A percentile compares a stretch with the other conserved stretches of the same genome.
Evolutionary conservation across 2,113 vertebrate species (phyloP).

Genomic region (Ursus arctos): DNA sequence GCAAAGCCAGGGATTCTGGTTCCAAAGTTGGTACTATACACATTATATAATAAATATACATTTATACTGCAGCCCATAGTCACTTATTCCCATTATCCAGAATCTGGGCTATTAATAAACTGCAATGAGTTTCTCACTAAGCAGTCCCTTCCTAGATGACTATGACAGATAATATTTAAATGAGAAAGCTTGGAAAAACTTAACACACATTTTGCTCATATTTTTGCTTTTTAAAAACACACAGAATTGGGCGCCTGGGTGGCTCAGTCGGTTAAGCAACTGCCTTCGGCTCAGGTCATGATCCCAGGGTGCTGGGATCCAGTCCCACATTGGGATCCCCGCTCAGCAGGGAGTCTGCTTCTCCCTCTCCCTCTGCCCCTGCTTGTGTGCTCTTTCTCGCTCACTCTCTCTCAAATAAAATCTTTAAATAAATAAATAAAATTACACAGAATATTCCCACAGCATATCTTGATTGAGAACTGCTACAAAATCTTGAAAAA

Average conservation of each 20-base stretch:
- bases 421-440: neutral
- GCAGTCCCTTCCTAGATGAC: neutral
- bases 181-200: neutral
- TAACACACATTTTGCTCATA: neutral
- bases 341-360: neutral
- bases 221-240: slow-evolving; percentile 10
- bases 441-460: neutral
- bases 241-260: neutral
- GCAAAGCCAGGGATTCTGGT: neutral
- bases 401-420: too few species aligned
- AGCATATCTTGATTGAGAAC: neutral
- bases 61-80: neutral
- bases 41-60: neutral
- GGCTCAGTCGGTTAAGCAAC: too few species aligned
- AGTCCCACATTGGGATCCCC: neutral
- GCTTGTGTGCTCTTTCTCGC: neutral
- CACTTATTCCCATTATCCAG: neutral
- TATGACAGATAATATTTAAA: neutral
- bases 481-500: neutral
- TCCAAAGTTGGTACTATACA: neutral
- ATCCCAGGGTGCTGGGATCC: neutral
- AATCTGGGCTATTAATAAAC: neutral
- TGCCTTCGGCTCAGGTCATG: neutral
- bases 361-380: neutral
- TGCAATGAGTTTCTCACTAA: neutral